phyloP scores from a whole-genome alignment of 2,797 vertebrate species.

The Centroberyx gerrardi region DNA sequence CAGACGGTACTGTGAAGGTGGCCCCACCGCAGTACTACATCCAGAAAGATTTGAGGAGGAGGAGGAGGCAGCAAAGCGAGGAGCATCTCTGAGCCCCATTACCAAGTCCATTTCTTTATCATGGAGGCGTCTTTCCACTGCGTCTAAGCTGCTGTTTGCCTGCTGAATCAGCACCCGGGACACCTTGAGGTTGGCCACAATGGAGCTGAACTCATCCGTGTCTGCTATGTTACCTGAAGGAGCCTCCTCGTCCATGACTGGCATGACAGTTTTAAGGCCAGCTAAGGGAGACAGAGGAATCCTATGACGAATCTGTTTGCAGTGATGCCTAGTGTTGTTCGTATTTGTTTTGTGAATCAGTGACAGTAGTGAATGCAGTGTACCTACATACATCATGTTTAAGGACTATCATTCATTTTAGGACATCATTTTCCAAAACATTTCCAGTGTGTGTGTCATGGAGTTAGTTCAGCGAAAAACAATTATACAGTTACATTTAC shows the following conservation, averaged over 20 bases:
- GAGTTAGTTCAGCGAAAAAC: no score
- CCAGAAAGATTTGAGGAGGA: not conserved
- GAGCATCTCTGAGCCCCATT: not conserved
- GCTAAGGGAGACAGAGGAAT: slow-evolving; percentile 5
- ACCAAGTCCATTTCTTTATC: slow-evolving; percentile 29
- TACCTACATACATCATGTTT: no score
- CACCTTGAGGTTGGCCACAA: slow-evolving; percentile 73
- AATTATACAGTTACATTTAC: no score
- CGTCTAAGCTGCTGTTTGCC: slow-evolving; percentile 48
- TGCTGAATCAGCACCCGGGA: slow-evolving; percentile 68
- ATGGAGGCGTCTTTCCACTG: slow-evolving; percentile 18
- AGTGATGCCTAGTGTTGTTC: no score
- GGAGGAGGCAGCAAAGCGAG: not conserved
- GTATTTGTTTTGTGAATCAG: no score
- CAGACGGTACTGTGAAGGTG: slow-evolving; percentile 51
- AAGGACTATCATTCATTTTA: no score
- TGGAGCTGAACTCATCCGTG: slow-evolving; percentile 32
- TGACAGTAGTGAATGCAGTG: no score
- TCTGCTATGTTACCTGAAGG: not conserved
- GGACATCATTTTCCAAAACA: not conserved
- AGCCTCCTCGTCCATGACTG: not conserved
- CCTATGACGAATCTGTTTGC: not conserved
- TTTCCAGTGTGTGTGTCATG: not conserved
- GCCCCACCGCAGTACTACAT: slow-evolving; percentile 55
- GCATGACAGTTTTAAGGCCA: not conserved